A percentile compares a stretch with the other conserved stretches of the same genome.
Evolutionary conservation across 2,113 vertebrate species (phyloP).

Genomic region (Vimba vimba): DNA sequence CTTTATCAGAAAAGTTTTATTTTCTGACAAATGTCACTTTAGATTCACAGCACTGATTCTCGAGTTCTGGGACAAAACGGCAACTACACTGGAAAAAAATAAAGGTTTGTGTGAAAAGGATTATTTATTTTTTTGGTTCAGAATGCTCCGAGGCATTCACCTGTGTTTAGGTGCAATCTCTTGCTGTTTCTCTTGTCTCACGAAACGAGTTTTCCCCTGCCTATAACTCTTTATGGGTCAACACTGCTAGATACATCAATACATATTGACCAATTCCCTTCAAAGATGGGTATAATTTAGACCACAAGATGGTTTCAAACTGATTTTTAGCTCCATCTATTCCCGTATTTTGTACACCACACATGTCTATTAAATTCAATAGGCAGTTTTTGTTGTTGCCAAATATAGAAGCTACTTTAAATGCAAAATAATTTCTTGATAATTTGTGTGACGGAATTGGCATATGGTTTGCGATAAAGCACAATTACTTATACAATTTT

Average conservation of each 20-base stretch:
- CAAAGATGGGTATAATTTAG: background rate
- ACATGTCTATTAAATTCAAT: background rate
- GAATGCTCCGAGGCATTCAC: background rate
- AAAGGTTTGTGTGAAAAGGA: background rate
- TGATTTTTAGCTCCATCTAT: conserved; percentile 1
- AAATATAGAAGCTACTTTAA: background rate
- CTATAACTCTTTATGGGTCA: background rate
- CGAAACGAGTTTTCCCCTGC: background rate
- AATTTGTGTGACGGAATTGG: background rate
- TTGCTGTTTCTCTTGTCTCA: background rate
- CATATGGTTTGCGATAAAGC: background rate
- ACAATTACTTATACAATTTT: background rate
- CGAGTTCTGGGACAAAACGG: background rate
- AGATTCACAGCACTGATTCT: background rate
- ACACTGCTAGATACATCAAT: background rate
- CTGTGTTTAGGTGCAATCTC: background rate
- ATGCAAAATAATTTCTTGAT: background rate
- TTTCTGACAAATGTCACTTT: background rate
- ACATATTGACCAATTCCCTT: background rate
- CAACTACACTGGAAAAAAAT: background rate
- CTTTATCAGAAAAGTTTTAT: background rate
- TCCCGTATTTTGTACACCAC: background rate
- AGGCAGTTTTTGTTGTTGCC: background rate
- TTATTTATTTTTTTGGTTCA: background rate
- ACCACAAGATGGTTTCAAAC: background rate